These are phyloP conservation scores for Laticauda laticaudata DNA, from an alignment of 2,113 vertebrate genomes.

Conservation along the genomic window DNA sequence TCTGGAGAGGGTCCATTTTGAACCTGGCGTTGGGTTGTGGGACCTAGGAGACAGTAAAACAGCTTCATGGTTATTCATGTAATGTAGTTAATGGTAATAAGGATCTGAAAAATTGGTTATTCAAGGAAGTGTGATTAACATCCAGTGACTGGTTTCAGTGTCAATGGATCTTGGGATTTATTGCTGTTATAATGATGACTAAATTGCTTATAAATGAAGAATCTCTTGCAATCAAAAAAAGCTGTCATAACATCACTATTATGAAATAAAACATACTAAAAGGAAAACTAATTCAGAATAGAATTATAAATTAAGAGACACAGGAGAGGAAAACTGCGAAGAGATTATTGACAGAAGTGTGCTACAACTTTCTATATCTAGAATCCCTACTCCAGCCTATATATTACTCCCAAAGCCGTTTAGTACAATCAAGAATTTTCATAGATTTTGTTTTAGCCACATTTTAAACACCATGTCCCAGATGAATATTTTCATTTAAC, in stretches of 20 bases:
- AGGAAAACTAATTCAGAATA: neutral
- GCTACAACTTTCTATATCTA: neutral
- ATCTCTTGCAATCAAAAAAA: neutral
- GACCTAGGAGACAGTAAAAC: constrained; percentile 75
- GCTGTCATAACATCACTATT: neutral
- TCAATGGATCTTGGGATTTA: neutral
- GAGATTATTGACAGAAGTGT: neutral
- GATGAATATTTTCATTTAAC: neutral
- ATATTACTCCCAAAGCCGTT: neutral
- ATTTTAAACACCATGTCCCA: neutral
- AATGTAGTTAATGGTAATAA: neutral
- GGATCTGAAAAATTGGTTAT: neutral
- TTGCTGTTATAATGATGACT: neutral
- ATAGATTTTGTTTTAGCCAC: neutral
- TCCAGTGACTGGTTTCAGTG: neutral
- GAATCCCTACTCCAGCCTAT: neutral
- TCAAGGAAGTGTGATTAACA: neutral
- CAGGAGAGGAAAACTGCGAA: neutral
- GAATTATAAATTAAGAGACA: neutral
- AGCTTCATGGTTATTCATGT: constrained; percentile 15
- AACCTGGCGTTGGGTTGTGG: constrained; percentile 86
- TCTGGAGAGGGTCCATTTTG: constrained; percentile 94
- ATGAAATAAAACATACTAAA: neutral
- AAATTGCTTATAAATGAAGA: neutral
- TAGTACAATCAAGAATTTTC: neutral